phyloP scores from a whole-genome alignment of 2,797 vertebrate species.

The Molothrus aeneus region DNA sequence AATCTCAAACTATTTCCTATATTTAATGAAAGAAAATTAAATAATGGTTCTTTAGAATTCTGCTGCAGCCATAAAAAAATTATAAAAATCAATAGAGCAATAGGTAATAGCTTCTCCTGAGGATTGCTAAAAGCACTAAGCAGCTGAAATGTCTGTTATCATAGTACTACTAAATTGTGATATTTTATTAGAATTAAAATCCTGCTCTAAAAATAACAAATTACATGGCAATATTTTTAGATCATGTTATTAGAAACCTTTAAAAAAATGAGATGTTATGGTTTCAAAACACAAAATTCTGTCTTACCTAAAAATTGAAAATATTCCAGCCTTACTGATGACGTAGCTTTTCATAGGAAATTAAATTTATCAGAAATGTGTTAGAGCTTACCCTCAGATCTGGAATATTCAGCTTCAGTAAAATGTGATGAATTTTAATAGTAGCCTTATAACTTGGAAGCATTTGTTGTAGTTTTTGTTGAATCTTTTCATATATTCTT shows the following conservation, averaged over 20 bases:
- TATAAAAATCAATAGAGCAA: background rate
- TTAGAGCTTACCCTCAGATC: background rate
- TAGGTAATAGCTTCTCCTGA: background rate
- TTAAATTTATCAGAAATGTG: background rate
- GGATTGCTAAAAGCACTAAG: background rate
- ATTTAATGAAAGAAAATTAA: background rate
- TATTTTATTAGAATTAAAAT: background rate
- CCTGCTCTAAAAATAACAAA: background rate
- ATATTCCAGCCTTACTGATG: background rate
- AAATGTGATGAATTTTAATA: slow-evolving; percentile 42
- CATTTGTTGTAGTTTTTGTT: background rate
- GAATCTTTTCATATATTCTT: background rate
- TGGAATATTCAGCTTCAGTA: background rate
- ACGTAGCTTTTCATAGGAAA: background rate
- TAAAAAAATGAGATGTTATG: background rate
- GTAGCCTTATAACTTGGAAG: background rate
- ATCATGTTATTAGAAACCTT: background rate
- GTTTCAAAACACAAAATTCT: background rate
- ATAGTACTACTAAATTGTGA: background rate
- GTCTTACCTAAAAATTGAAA: background rate
- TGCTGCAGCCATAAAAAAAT: background rate
- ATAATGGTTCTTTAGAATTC: background rate
- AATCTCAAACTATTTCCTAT: background rate
- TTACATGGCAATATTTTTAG: background rate
- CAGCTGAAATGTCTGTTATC: background rate